Conservation (phyloP, 2,113 vertebrate species). For the Limnothrissa miodon region DNA sequence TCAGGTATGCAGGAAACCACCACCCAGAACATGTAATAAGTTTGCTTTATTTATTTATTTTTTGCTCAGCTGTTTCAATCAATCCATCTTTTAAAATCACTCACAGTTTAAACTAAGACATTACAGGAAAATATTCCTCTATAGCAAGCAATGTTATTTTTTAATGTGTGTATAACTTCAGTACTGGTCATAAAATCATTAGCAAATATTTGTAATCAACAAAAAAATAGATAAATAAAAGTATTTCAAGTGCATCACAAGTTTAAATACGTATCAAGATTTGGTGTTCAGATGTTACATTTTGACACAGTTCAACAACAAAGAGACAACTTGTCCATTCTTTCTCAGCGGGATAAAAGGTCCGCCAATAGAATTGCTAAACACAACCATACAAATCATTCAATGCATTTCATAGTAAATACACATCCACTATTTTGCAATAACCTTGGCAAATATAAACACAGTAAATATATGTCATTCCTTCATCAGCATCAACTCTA, state of each 20-base stretch:
- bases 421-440: conserved; percentile 31
- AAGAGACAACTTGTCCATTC: not conserved
- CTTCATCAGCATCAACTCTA: not conserved
- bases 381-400: conserved; percentile 17
- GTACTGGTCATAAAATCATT: conserved; percentile 27
- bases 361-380: conserved; percentile 16
- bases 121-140: conserved; percentile 22
- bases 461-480: conserved; percentile 10
- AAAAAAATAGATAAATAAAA: conserved; percentile 26
- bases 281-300: conserved; percentile 19
- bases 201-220: conserved; percentile 6
- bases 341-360: conserved; percentile 18
- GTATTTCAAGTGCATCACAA: conserved; percentile 31
- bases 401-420: conserved; percentile 17
- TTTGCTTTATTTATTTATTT: conserved; percentile 41
- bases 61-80: conserved; percentile 42
- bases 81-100: conserved; percentile 38
- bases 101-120: conserved; percentile 34
- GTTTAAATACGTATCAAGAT: conserved; percentile 28
- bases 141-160: conserved; percentile 34
- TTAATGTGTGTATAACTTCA: conserved; percentile 9
- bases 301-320: conserved; percentile 27
- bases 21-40: conserved; percentile 7
- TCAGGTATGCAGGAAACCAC: no score
- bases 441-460: conserved; percentile 28